These are phyloP conservation scores for Plagodis dolabraria DNA, from an alignment of 2,888 invertebrate species.

Conservation along the genomic window DNA sequence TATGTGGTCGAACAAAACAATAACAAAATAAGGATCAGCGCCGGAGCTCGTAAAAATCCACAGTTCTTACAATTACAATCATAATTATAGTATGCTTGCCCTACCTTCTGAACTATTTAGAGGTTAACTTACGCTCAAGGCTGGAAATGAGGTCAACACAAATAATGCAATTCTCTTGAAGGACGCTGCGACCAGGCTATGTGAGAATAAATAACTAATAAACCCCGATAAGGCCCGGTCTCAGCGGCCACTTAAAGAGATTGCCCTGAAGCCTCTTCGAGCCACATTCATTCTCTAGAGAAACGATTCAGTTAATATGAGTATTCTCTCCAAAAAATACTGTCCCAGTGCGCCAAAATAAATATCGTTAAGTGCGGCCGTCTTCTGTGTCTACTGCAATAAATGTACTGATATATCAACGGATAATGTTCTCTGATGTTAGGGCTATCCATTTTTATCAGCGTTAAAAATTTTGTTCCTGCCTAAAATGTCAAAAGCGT, in stretches of 20 bases:
- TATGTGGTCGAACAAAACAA: background rate
- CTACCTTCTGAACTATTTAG: conserved; percentile 4
- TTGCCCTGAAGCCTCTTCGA: conserved; percentile 62
- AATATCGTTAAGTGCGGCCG: conserved; percentile 66
- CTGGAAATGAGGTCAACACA: conserved; percentile 21
- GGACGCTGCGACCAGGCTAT: conserved; percentile 49
- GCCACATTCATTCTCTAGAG: conserved; percentile 44
- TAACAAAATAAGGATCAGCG: background rate
- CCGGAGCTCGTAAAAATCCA: background rate
- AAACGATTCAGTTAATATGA: conserved; percentile 72
- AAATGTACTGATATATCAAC: conserved; percentile 45
- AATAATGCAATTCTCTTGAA: conserved; percentile 66
- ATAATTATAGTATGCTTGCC: conserved; percentile 4
- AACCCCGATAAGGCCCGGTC: conserved; percentile 67
- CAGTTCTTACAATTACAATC: conserved; percentile 5
- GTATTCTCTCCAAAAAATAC: conserved; percentile 61
- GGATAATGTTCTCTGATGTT: conserved; percentile 31
- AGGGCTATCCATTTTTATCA: conserved; percentile 4
- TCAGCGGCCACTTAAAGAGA: conserved; percentile 76
- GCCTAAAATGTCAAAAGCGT: too few species aligned
- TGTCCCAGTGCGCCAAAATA: conserved; percentile 64
- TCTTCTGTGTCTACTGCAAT: conserved; percentile 48
- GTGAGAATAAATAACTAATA: conserved; percentile 79
- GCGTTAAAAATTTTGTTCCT: background rate
- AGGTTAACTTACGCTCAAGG: conserved; percentile 8